A percentile compares a stretch with the other conserved stretches of the same genome.
These are phyloP conservation scores for Sicus ferrugineus DNA, from an alignment of 2,888 invertebrate species.

Conservation along the genomic window DNA sequence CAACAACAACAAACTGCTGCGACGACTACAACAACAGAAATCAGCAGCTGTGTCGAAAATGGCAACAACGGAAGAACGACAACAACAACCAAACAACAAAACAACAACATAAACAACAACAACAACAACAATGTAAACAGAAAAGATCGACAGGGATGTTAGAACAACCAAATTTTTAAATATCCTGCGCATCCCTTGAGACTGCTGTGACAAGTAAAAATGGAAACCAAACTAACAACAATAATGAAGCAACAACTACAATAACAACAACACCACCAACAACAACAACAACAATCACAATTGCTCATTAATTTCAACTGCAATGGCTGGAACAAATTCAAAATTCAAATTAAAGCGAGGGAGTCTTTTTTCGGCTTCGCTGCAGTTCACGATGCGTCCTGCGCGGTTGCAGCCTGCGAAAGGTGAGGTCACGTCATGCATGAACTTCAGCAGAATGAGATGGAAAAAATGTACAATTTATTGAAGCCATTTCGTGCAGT, in stretches of 20 bases:
- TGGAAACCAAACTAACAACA: not conserved
- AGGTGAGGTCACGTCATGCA: no score
- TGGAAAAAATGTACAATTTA: no score
- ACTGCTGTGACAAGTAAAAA: not conserved
- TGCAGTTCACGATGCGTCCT: not conserved
- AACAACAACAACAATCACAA: conserved; percentile 10
- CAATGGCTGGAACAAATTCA: conserved; percentile 28
- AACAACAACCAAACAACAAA: no score
- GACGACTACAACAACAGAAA: not conserved
- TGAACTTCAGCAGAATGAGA: no score
- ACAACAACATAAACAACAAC: not conserved
- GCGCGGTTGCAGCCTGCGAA: not conserved
- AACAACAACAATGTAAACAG: not conserved
- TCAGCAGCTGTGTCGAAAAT: not conserved
- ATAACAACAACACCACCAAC: not conserved
- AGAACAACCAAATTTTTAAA: not conserved
- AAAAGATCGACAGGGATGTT: not conserved
- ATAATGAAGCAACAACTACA: not conserved
- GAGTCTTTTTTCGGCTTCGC: not conserved
- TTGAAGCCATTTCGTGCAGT: no score
- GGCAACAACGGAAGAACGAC: no score
- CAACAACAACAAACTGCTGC: conserved; percentile 9
- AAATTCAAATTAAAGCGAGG: conserved; percentile 28
- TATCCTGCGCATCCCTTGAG: conserved; percentile 9
- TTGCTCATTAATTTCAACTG: conserved; percentile 20